These are phyloP conservation scores for Drosophila sproati DNA, from an alignment of 1,140 invertebrate species.

Conservation along the genomic window DNA sequence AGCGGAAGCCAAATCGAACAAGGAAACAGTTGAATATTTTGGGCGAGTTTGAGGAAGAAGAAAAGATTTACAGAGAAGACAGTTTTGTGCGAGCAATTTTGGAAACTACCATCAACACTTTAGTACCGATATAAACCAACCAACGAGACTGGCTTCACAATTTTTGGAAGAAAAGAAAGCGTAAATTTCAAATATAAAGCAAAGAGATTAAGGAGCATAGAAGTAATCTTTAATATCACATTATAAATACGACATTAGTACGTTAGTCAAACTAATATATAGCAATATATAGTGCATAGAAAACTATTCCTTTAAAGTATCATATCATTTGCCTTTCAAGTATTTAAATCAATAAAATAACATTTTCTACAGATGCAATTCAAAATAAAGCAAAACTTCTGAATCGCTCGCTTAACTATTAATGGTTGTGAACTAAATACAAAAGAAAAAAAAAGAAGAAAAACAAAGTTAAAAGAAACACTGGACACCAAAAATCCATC, in stretches of 20 bases:
- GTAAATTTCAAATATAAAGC: constrained; percentile 7
- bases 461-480: neutral
- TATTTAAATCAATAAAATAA: constrained; percentile 3
- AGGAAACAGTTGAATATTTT: constrained; percentile 33
- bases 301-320: constrained; percentile 33
- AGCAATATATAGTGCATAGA: constrained; percentile 26
- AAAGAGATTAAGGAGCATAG: neutral
- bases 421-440: constrained; percentile 73
- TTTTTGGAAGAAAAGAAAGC: neutral
- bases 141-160: constrained; percentile 19
- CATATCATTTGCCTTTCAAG: constrained; percentile 58
- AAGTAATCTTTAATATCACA: neutral
- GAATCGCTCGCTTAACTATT: constrained; percentile 82
- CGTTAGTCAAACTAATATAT: constrained; percentile 26
- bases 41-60: constrained; percentile 13
- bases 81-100: neutral
- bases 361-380: constrained; percentile 17
- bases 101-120: neutral
- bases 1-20: constrained; percentile 30
- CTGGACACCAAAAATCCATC: neutral
- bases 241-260: constrained; percentile 8
- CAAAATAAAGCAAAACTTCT: constrained; percentile 35
- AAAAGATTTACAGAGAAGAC: constrained; percentile 17
- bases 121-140: neutral
- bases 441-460: constrained; percentile 1